A percentile compares a stretch with the other conserved stretches of the same genome.
Evolutionary conservation across 1,140 invertebrate species (phyloP).

Genomic region (Chironomus striatipennis): DNA sequence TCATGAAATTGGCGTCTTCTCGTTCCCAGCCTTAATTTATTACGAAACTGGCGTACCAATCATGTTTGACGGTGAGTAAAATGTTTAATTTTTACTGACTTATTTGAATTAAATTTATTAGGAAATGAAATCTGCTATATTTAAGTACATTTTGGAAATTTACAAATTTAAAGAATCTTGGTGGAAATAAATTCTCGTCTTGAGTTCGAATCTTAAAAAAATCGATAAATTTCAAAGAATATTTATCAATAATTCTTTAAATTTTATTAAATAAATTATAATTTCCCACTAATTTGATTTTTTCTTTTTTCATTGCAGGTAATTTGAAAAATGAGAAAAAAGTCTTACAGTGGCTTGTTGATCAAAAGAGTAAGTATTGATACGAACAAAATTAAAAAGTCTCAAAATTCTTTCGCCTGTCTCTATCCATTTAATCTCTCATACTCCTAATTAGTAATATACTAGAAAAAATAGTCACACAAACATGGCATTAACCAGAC

Average conservation of each 20-base stretch:
- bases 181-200: no score
- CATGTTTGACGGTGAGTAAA: slow-evolving; percentile 87
- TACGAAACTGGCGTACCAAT: slow-evolving; percentile 89
- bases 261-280: no score
- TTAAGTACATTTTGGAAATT: no score
- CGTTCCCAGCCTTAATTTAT: slow-evolving; percentile 82
- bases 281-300: not conserved
- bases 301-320: slow-evolving; percentile 54
- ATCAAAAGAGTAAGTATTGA: slow-evolving; percentile 79
- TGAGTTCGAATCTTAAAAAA: no score
- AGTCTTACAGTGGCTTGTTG: slow-evolving; percentile 89
- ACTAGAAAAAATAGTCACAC: not conserved
- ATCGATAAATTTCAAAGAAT: not conserved
- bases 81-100: no score
- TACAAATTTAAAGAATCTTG: no score
- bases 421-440: not conserved
- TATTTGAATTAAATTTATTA: no score
- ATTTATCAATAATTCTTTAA: not conserved
- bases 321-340: slow-evolving; percentile 91
- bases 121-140: no score
- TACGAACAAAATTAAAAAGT: not conserved
- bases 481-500: no score
- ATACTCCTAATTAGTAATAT: slow-evolving; percentile 13
- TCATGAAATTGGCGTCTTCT: slow-evolving; percentile 83
- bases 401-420: not conserved